Evolutionary conservation across 1,140 invertebrate genomes (phyloP), one percentile per base, ranked within the genome.

Genomic region (Leguminivora glycinivorella): DNA sequence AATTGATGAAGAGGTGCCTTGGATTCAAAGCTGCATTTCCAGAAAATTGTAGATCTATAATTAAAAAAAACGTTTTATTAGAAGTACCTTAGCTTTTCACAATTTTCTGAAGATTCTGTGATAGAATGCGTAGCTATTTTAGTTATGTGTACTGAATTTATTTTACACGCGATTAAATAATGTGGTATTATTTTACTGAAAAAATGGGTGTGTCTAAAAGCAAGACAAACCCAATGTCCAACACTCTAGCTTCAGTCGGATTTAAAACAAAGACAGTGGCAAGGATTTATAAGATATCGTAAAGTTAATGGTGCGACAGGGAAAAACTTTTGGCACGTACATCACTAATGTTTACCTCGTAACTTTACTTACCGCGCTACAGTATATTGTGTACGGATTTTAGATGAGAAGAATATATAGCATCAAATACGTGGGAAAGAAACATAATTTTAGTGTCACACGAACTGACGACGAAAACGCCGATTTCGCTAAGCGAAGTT

Each of bases 221-320:
- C 4, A n/a, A 77, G 79, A 80, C 74, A 80, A 68, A 68, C 17
- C n/a, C 29, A 31, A 31, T 31, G 29, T 14, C 3, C 17, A 52
- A 52, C 19, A 43, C 40, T n/a, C 19, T 22, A 52, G 19, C 43
- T 56, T 25, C 67, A 68, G 63, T 19, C 10, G 47, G 70, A 56
- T 68, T 34, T 70, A 58, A 70, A 72, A 71, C 66, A 78, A 84
- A 80, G 80, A 79, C 77, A 68, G 70, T 70, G 74, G 68, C 69
- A 66, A 75, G 74, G 81, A 88, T 87, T 87, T 88, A 88, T 87
- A 67, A 76, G 63, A 25, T 56, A 76, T 66, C 82, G 79, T 86
- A 83, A 87, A 85, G 72, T 83, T 83, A 87, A 85, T 87, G 86
- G 80, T 77, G 56, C 80, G 69, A 88, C 84, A 85, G 71, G 80